A percentile compares a stretch with the other conserved stretches of the same genome.
These are phyloP conservation scores for Lycaon pictus DNA, from an alignment of 2,113 vertebrate genomes.

Conservation along the genomic window DNA sequence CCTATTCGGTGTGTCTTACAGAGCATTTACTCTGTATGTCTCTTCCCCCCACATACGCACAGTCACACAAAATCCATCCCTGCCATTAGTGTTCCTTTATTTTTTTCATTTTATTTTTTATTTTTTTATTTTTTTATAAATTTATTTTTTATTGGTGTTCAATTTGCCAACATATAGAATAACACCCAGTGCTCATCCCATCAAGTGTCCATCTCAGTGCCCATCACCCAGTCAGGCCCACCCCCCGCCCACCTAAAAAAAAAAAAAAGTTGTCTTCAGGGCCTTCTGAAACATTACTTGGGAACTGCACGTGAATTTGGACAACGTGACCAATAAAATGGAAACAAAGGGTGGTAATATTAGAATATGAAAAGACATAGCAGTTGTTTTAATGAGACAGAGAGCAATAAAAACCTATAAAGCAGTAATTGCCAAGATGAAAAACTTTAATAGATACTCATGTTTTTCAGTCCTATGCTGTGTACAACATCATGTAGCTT, in stretches of 20 bases:
- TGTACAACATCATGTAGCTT: neutral
- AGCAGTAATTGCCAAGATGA: neutral
- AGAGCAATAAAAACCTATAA: conserved; percentile 37
- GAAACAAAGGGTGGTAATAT: neutral
- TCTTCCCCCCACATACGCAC: neutral
- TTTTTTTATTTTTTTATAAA: too few relatives aligned
- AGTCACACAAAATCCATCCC: conserved; percentile 20
- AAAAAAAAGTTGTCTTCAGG: conserved; percentile 17
- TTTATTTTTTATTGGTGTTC: too few relatives aligned
- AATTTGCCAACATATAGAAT: too few relatives aligned
- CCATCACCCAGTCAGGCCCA: too few relatives aligned
- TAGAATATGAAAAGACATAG: neutral
- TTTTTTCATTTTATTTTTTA: too few relatives aligned
- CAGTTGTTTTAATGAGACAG: neutral
- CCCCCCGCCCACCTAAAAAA: neutral
- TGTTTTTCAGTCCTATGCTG: neutral
- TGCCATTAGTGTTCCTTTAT: too few relatives aligned
- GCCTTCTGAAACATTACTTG: conserved; percentile 5
- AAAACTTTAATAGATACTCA: neutral
- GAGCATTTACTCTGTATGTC: neutral
- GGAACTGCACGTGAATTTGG: conserved; percentile 57
- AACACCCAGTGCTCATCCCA: too few relatives aligned
- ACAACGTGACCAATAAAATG: neutral
- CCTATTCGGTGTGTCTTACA: neutral
- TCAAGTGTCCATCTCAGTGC: too few relatives aligned